Conservation (phyloP, 1,140 invertebrate genomes). For the Hyles euphorbiae region DNA sequence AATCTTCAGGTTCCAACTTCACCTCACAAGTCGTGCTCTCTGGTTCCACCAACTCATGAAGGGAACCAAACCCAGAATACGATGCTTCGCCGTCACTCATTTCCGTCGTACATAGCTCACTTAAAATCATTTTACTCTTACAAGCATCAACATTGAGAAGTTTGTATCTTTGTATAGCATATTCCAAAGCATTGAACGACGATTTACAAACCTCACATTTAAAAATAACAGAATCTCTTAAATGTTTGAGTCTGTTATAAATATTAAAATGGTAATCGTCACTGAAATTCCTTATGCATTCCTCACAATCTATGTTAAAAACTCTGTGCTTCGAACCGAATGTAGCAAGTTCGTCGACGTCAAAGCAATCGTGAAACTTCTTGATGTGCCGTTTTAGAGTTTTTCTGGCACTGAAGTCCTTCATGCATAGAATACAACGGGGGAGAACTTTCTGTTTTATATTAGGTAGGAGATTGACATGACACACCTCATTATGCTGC, state of each 20-base stretch:
- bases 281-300: constrained; percentile 48
- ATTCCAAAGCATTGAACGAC: constrained; percentile 46
- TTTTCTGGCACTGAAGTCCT: constrained; percentile 58
- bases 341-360: constrained; percentile 43
- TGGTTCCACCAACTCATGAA: constrained; percentile 23
- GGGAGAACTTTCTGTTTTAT: constrained; percentile 31
- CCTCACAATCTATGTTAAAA: constrained; percentile 43
- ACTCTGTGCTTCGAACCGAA: constrained; percentile 31
- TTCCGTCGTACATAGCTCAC: constrained; percentile 51
- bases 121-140: constrained; percentile 45
- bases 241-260: constrained; percentile 37
- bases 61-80: constrained; percentile 12
- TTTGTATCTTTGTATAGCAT: constrained; percentile 46
- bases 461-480: constrained; percentile 17
- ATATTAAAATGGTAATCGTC: constrained; percentile 34
- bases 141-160: constrained; percentile 20
- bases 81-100: constrained; percentile 40
- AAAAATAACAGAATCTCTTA: constrained; percentile 37
- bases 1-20: constrained; percentile 14
- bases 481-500: constrained; percentile 34
- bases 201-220: constrained; percentile 40
- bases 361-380: constrained; percentile 51
- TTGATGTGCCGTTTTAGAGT: constrained; percentile 56
- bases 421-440: constrained; percentile 50
- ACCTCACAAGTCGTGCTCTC: constrained; percentile 29